Percentiles rank a stretch among this genome's conserved stretches.
These are phyloP conservation scores for Halisarca cf. caerulea DNA, from an alignment of 37 sponge, comb jelly and placozoan genomes.

Conservation along the genomic window DNA sequence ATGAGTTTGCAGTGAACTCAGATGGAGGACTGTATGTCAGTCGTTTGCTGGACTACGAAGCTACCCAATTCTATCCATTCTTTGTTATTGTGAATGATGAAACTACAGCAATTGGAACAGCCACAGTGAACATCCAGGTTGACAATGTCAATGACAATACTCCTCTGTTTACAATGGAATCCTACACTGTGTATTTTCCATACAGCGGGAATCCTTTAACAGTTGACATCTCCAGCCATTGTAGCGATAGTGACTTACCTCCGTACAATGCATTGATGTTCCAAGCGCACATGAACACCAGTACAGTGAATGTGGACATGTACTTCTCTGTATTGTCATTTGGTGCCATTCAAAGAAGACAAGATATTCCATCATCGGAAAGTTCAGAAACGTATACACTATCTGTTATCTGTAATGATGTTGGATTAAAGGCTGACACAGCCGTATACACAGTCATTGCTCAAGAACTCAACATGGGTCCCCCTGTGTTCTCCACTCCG, in stretches of 20 bases:
- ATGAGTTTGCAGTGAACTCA: constrained; percentile 30
- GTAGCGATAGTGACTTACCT: background rate
- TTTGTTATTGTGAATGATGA: background rate
- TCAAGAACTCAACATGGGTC: background rate
- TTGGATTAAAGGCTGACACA: background rate
- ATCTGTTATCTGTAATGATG: background rate
- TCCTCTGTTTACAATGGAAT: constrained; percentile 15
- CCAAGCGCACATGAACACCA: too few species aligned
- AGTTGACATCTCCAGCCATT: background rate
- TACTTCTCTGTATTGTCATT: background rate
- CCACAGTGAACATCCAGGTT: constrained; percentile 19
- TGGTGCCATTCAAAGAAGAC: background rate
- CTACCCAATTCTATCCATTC: background rate
- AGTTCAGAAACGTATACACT: background rate
- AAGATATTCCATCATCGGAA: background rate
- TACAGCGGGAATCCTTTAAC: background rate
- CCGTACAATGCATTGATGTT: background rate
- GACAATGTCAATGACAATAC: constrained; percentile 10
- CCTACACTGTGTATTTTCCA: constrained; percentile 3
- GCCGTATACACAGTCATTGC: background rate
- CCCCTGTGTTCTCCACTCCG: background rate
- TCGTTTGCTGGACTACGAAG: constrained; percentile 23
- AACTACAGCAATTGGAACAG: background rate
- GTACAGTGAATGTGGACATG: background rate
- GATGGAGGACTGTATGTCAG: constrained; percentile 41